A percentile compares a stretch with the other conserved stretches of the same genome.
These are phyloP conservation scores for Clivina fossor DNA, from an alignment of 2,888 invertebrate genomes.

Conservation along the genomic window DNA sequence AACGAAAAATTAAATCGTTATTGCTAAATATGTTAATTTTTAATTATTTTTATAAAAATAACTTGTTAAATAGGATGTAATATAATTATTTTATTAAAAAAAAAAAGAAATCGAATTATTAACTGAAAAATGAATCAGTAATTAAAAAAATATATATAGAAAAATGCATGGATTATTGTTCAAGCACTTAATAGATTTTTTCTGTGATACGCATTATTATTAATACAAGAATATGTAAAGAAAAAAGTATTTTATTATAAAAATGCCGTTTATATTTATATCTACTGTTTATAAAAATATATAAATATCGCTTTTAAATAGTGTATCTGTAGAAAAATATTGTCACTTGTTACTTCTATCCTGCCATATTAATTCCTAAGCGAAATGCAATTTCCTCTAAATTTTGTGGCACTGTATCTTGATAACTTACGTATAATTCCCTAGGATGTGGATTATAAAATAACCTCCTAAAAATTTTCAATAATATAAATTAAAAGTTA, in stretches of 20 bases:
- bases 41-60: background rate
- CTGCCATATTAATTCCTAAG: constrained; percentile 58
- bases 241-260: background rate
- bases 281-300: too few species aligned
- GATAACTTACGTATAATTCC: constrained; percentile 86
- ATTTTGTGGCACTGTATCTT: constrained; percentile 84
- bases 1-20: background rate
- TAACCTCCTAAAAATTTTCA: constrained; percentile 59
- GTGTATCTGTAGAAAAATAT: too few species aligned
- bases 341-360: constrained; percentile 33
- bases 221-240: background rate
- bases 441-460: constrained; percentile 75
- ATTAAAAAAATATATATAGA: too few species aligned
- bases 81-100: background rate
- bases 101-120: background rate
- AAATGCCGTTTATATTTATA: too few species aligned
- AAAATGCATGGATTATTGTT: too few species aligned
- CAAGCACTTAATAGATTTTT: constrained; percentile 3
- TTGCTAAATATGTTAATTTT: background rate
- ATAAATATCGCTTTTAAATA: too few species aligned
- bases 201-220: background rate
- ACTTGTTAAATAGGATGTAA: background rate
- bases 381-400: constrained; percentile 86
- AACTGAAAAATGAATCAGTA: background rate
- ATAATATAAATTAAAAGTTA: constrained; percentile 48